Evolutionary conservation across 1,140 invertebrate species (phyloP), one percentile per base, ranked within the genome.

Genomic region (Drosophila equinoxialis): DNA sequence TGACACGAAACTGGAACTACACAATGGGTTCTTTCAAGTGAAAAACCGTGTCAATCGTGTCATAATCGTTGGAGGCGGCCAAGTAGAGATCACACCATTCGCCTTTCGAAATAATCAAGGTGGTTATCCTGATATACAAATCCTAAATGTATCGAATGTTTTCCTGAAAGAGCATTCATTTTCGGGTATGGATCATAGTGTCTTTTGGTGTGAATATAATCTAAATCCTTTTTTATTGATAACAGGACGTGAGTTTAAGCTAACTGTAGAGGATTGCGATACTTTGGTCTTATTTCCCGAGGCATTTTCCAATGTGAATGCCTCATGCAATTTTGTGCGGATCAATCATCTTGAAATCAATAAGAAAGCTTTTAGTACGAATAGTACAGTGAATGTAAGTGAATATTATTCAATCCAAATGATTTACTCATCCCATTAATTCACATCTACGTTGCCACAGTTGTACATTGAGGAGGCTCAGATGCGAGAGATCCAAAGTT

Each of bases 111-210:
- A 79, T 17, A 91, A 92, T 68, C 45, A 57, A 10, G 91, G 58
- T 5, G 89, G 89, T 4, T 91, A 68, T 84, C 91, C 91, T 4
- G 87, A 90, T 8, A 84, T 92, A 6, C 58, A 73, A 30, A 82
- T 92, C 6, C 14, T 59, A 0, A 73, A 77, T n/a, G 69, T 81
- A 0, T 35, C 54, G 11, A 17, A 54, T 1, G 83, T 89, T 0
- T 79, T 86, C 11, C 30, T 92, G 8, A 77, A 74, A 0, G 42
- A 65, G 0, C 37, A 77, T 3, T 71, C 86, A 4, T 72, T 92
- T 35, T 68, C 71, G 30, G 77, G 91, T 92, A 61, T 76, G 74
- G 73, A 41, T 48, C 30, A 30, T 6, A 30, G 6, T 30, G 41
- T 39, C 37, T 4, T 4, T 2, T n/a, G 59, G 3, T 13, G 17